A percentile compares a stretch with the other conserved stretches of the same genome.
These are phyloP conservation scores for Uria aalge DNA, from an alignment of 2,113 vertebrate species.

Conservation along the genomic window DNA sequence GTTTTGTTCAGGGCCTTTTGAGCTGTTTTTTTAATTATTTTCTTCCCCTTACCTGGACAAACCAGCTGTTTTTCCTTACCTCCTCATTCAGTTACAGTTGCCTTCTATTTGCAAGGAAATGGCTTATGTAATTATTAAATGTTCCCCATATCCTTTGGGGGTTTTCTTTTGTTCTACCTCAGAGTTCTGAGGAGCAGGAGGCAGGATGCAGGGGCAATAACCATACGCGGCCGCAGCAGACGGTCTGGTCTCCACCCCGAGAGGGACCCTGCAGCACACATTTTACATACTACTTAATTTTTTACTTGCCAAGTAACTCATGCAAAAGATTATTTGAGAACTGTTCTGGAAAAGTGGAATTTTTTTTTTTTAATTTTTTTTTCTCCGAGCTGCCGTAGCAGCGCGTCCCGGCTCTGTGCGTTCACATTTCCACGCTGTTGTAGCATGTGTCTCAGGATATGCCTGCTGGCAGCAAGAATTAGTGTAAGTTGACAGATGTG, in stretches of 20 bases:
- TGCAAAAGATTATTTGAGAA: not conserved
- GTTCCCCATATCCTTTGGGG: not conserved
- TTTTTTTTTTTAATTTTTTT: not conserved
- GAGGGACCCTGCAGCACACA: not conserved
- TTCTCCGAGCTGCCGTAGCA: not conserved
- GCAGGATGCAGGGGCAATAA: not conserved
- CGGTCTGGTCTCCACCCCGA: not conserved
- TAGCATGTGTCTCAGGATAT: slow-evolving; percentile 11
- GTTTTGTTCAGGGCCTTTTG: not conserved
- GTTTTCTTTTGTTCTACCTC: not conserved
- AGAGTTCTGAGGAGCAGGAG: not conserved
- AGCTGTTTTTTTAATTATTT: not conserved
- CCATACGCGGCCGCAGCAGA: accelerated
- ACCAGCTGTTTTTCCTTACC: not conserved
- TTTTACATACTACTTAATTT: not conserved
- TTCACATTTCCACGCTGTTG: not conserved
- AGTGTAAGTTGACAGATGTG: slow-evolving; percentile 57
- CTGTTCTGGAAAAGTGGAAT: not conserved
- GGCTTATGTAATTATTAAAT: not conserved
- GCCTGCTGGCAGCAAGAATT: slow-evolving; percentile 60
- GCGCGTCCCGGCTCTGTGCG: accelerated
- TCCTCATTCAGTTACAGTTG: not conserved
- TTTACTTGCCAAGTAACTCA: not conserved
- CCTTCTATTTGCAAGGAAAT: slow-evolving; percentile 1
- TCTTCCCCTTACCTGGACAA: not conserved